These are phyloP conservation scores for Thermophis baileyi DNA, from an alignment of 2,113 vertebrate species.

Conservation along the genomic window DNA sequence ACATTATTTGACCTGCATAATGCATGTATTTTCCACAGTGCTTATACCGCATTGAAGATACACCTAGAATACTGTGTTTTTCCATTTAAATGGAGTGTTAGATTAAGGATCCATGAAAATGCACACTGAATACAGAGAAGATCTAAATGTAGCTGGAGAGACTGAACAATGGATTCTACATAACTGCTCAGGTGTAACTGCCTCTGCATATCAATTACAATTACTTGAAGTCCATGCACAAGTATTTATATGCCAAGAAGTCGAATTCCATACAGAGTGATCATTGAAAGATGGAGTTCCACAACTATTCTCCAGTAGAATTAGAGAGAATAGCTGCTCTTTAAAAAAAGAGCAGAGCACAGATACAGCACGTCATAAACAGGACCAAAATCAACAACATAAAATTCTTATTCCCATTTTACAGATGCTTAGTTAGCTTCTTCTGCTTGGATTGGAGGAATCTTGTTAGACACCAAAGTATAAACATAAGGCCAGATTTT, in stretches of 20 bases:
- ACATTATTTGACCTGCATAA: neutral
- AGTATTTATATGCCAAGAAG: conserved; percentile 18
- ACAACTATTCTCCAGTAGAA: conserved; percentile 1
- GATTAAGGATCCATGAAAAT: conserved; percentile 7
- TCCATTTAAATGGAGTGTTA: neutral
- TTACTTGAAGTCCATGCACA: neutral
- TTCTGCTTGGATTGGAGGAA: conserved; percentile 67
- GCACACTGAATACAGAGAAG: neutral
- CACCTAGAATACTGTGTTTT: conserved; percentile 28
- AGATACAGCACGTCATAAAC: conserved; percentile 7
- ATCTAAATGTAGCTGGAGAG: neutral
- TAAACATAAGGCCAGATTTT: conserved; percentile 96
- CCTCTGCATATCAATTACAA: neutral
- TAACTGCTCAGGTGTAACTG: neutral
- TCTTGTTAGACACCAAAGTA: conserved; percentile 82
- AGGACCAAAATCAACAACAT: neutral
- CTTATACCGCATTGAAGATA: conserved; percentile 22
- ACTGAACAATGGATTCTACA: conserved; percentile 13
- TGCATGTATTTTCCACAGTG: fast-evolving
- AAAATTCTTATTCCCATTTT: conserved; percentile 36
- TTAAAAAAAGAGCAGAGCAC: conserved; percentile 45
- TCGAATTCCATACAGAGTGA: neutral
- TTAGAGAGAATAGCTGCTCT: conserved; percentile 22
- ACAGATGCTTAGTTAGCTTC: conserved; percentile 60
- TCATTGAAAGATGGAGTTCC: conserved; percentile 7